Base-by-base conservation (phyloP, 2,888 invertebrate species). In the Erebia palarica region DNA sequence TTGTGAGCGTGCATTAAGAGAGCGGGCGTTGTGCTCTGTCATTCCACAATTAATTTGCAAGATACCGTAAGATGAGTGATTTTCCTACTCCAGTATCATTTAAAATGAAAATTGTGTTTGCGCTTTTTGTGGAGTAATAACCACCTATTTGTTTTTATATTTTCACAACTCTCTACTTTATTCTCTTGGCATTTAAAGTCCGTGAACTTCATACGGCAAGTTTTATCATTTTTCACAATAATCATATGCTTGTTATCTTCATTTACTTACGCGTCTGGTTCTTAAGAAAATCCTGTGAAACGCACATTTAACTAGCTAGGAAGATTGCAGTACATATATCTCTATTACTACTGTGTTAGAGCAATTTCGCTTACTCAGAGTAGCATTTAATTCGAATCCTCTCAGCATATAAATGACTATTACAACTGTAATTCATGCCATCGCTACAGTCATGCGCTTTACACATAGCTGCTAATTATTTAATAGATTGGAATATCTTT, bases 1-100 rank as follows among this genome's bases (percentile, higher is more conserved):
- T 91, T 92, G 92, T 92, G 89, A 90, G 81, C 86, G 86, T 87
- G 87, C 90, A 91, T 91, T 92, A 92, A 90, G 89, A 88, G 89
- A 87, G 84, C 84, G 81, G 84, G 84, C 85, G 87, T 87, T 88
- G 88, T 90, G 90, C 90, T 90, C 89, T 88, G 90, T 91, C 90
- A 90, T 91, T 89, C 87, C 83, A 86, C 86, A 89, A 91, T 92
- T 91, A 89, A 91, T 92, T 92, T 91, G 86, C 86, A 85, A 87
- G 84, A 83, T 83, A 81, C 82, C 83, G 82, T 77, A 82, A 84
- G 83, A 86, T 82, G 84, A 87, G 70, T 74, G 74, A 77, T 76
- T 76, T 75, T 73, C 68, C 72, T 76, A 65, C 71, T 73, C 36
- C 71, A 73, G 71, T 69, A 67, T 64, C 64, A 72, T 75, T 69